These are phyloP conservation scores for Platyscapa corneri DNA, from an alignment of 1,140 invertebrate species.

Conservation along the genomic window DNA sequence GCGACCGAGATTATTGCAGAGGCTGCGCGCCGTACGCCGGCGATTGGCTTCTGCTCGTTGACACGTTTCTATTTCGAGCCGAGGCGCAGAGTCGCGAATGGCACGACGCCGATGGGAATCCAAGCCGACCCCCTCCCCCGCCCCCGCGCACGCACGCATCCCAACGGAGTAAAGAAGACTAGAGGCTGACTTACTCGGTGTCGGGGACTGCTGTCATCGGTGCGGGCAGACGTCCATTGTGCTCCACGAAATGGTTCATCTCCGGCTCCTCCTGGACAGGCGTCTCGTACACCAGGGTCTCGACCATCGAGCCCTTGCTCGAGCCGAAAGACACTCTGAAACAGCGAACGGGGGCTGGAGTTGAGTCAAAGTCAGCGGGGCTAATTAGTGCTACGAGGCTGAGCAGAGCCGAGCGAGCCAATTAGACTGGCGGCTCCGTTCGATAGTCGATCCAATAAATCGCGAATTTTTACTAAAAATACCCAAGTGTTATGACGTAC, in stretches of 20 bases:
- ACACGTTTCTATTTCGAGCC: conserved; percentile 15
- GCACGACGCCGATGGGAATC: background rate
- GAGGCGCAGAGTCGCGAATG: background rate
- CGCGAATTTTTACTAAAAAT: no score
- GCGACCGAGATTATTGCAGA: conserved; percentile 13
- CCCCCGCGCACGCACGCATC: no score
- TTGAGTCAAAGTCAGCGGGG: no score
- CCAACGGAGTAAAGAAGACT: no score
- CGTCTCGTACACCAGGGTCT: conserved; percentile 92
- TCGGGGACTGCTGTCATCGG: conserved; percentile 70
- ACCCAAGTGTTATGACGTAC: background rate
- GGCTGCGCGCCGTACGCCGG: background rate
- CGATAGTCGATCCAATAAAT: no score
- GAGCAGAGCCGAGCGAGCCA: no score
- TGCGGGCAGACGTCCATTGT: conserved; percentile 77
- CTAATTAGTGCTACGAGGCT: no score
- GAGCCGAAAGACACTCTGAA: conserved; percentile 93
- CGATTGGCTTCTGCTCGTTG: conserved; percentile 16
- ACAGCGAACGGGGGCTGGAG: conserved; percentile 43
- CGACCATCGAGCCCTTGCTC: conserved; percentile 95
- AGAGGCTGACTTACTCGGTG: conserved; percentile 73
- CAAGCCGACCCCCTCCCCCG: background rate
- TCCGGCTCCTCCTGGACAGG: conserved; percentile 81
- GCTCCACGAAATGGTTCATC: conserved; percentile 81
- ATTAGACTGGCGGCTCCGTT: no score